Base-by-base conservation (phyloP, 2,797 vertebrate genomes). In the Acanthurus tractus region DNA sequence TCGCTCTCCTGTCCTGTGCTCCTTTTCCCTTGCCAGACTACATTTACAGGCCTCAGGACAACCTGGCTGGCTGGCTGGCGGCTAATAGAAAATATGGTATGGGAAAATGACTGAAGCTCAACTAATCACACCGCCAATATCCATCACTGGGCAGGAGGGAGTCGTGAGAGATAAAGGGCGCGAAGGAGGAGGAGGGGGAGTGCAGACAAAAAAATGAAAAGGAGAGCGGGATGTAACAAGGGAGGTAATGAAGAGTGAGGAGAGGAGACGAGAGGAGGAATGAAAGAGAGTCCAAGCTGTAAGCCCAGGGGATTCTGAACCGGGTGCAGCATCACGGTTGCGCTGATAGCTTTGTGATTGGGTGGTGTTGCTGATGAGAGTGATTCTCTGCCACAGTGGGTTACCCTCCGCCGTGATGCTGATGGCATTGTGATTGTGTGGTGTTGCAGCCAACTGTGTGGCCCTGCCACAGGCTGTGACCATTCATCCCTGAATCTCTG, bases 61-160 rank as follows among this genome's bases (percentile, higher is more conserved):
- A 77, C 77, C 65, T 70, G 79, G 76, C 64, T 70, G 73, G 46
- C 76, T 83, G 84, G 82, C 80, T 75, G 85, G 77, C 70, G 85
- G 83, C 89, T 88, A 89, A 89, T 87, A 86, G 89, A 91, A 93
- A 92, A 92, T 89, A 92, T 87, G 87, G 84, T 85, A 88, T 84
- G 90, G 87, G 90, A 91, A 89, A 90, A 91, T 91, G 91, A 92
- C 81, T 88, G 88, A 89, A 88, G 88, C 89, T 90, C 89, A 90
- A 91, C 92, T 94, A 93, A 94, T 94, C 91, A 91, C 88, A 82
- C 82, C 70, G 81, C 88, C 93, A 93, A 93, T 92, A 93, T 93
- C 92, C 81, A 88, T 92, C 87, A 91, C 79, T 58, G 78, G 84
- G 66, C 88, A 87, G 79, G 68, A 85, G 82, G 86, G 88, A 86